Conservation (phyloP, 2,888 invertebrate genomes). For the Camponotus fellah region DNA sequence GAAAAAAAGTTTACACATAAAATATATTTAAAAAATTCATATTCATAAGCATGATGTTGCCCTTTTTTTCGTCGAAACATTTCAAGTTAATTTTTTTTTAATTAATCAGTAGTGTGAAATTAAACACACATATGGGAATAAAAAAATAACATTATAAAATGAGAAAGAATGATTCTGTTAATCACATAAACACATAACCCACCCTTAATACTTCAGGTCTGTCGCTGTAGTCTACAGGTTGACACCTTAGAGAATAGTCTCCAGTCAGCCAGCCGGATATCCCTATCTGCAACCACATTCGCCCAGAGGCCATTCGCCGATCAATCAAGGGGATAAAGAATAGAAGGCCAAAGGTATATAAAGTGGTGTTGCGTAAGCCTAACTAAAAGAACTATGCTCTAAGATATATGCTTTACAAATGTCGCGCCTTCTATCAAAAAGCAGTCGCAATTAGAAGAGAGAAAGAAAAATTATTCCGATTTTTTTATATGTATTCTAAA, state of each 20-base stretch:
- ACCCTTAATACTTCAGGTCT: conserved; percentile 96
- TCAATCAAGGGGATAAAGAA: conserved; percentile 71
- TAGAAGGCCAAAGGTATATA: not conserved
- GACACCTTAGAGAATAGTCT: conserved; percentile 97
- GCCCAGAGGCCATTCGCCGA: conserved; percentile 82
- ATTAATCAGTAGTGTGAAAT: not conserved
- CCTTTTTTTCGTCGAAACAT: too few species aligned
- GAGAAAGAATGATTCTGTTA: conserved; percentile 29
- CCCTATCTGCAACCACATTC: conserved; percentile 92
- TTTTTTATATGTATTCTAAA: not conserved
- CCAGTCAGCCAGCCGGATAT: conserved; percentile 97
- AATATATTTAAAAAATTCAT: not conserved
- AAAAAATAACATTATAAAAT: not conserved
- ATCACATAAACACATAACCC: conserved; percentile 86
- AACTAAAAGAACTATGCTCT: conserved; percentile 6
- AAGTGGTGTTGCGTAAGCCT: conserved; percentile 24
- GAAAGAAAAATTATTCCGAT: not conserved
- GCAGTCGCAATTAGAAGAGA: not conserved
- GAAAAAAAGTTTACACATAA: not conserved
- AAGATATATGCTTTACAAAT: not conserved
- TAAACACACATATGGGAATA: not conserved
- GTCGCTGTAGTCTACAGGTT: conserved; percentile 98
- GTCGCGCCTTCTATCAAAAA: not conserved
- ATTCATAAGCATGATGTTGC: too few species aligned
- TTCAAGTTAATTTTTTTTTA: not conserved